Evolutionary conservation across 2,888 invertebrate species (phyloP).

Genomic region (Archips xylosteana): DNA sequence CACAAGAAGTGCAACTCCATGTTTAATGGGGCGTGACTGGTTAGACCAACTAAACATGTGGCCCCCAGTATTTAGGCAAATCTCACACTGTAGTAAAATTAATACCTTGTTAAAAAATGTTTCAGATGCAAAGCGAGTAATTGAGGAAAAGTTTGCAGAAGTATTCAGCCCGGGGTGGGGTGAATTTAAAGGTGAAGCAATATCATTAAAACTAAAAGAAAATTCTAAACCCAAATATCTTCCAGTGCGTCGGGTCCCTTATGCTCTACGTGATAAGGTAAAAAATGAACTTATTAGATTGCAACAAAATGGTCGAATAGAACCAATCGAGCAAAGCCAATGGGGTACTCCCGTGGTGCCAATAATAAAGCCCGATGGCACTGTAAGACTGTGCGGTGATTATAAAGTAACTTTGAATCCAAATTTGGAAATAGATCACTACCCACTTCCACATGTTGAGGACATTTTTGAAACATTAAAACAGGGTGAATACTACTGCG

Average conservation of each 20-base stretch:
- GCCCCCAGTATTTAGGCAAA: neutral
- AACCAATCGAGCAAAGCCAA: conserved; percentile 9
- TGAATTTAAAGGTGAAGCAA: conserved; percentile 10
- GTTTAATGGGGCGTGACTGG: neutral
- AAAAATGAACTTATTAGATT: conserved; percentile 10
- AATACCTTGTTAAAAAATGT: conserved; percentile 20
- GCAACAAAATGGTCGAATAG: neutral
- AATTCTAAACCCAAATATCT: neutral
- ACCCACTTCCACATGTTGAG: conserved; percentile 24
- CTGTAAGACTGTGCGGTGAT: no score
- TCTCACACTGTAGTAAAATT: neutral
- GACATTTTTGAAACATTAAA: conserved; percentile 35
- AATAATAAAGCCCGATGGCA: conserved; percentile 34
- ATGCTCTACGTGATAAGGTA: conserved; percentile 26
- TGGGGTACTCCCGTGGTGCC: conserved; percentile 40
- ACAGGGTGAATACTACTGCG: conserved; percentile 35
- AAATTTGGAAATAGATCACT: conserved; percentile 36
- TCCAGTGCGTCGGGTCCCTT: conserved; percentile 19
- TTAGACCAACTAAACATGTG: neutral
- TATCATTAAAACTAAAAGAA: neutral
- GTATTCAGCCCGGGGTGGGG: conserved; percentile 27
- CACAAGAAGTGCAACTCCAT: neutral
- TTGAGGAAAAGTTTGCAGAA: conserved; percentile 22
- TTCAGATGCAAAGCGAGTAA: conserved; percentile 17
- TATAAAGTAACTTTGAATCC: conserved; percentile 38